Evolutionary conservation across 2,888 invertebrate species (phyloP).

Genomic region (Trichogramma dendrolimi): DNA sequence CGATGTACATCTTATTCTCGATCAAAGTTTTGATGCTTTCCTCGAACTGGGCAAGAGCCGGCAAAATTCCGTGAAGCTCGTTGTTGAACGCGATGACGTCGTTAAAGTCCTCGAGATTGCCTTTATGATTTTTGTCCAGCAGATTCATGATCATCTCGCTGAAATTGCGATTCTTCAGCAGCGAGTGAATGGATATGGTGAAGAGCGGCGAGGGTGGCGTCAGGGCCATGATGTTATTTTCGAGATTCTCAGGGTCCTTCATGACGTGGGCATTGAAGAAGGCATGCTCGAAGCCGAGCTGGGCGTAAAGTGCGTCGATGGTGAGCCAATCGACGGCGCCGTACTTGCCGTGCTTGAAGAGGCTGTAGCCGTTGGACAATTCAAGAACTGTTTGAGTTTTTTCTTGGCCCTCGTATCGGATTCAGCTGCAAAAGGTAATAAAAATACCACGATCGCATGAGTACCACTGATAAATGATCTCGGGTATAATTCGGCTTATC

Average conservation of each 20-base stretch:
- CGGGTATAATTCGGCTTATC: too few relatives aligned
- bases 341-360: constrained; percentile 6
- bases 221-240: constrained; percentile 13
- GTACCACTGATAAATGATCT: too few relatives aligned
- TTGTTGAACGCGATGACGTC: constrained; percentile 23
- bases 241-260: constrained; percentile 15
- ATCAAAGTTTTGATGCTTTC: constrained; percentile 18
- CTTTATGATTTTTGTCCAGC: background rate
- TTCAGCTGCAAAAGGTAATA: constrained; percentile 1
- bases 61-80: constrained; percentile 21
- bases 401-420: constrained; percentile 9
- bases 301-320: constrained; percentile 20
- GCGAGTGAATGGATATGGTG: constrained; percentile 16
- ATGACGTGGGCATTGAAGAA: constrained; percentile 26
- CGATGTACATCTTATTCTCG: constrained; percentile 18
- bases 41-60: constrained; percentile 20
- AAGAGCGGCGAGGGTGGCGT: constrained; percentile 22
- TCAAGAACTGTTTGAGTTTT: constrained; percentile 15
- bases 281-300: constrained; percentile 24
- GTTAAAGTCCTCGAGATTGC: constrained; percentile 5
- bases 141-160: constrained; percentile 10
- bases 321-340: constrained; percentile 13
- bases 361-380: constrained; percentile 13
- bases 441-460: too few relatives aligned
- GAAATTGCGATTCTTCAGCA: constrained; percentile 19